phyloP scores from a whole-genome alignment of 2,888 invertebrate genomes.

The Drosophila rubida region DNA sequence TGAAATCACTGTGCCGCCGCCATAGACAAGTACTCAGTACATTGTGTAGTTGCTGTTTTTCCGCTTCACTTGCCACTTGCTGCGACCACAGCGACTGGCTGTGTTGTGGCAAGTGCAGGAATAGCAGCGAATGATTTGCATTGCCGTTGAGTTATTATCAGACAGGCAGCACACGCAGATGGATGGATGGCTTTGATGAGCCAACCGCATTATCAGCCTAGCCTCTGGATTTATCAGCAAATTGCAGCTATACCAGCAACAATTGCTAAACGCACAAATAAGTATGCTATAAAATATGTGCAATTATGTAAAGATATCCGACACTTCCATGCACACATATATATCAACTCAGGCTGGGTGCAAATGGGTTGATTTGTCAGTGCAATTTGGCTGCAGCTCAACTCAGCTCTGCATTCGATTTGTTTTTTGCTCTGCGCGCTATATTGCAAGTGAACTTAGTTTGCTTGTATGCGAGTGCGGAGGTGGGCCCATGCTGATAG shows the following conservation, averaged over 20 bases:
- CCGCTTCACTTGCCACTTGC: constrained; percentile 46
- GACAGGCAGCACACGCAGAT: constrained; percentile 15
- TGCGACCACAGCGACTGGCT: constrained; percentile 42
- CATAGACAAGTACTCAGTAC: background rate
- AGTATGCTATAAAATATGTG: background rate
- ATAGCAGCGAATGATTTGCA: constrained; percentile 47
- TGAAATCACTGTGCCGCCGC: constrained; percentile 24
- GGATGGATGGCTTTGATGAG: constrained; percentile 10
- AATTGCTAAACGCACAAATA: background rate
- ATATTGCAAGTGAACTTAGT: constrained; percentile 1
- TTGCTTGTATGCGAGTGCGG: background rate
- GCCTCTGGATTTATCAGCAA: constrained; percentile 41
- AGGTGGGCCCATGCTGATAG: constrained; percentile 15
- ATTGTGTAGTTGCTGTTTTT: constrained; percentile 39
- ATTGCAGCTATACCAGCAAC: constrained; percentile 17
- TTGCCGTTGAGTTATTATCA: constrained; percentile 52
- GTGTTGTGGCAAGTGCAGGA: constrained; percentile 50
- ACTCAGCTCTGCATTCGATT: constrained; percentile 9
- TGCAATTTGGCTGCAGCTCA: background rate
- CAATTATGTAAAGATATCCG: background rate
- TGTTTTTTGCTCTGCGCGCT: constrained; percentile 2
- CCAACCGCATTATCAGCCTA: constrained; percentile 16
- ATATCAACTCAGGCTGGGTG: background rate
- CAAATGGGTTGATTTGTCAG: constrained; percentile 25
- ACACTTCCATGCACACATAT: background rate